A percentile compares a stretch with the other conserved stretches of the same genome.
phyloP scores from a whole-genome alignment of 2,888 invertebrate species.

The Ramazzottius varieornatus region DNA sequence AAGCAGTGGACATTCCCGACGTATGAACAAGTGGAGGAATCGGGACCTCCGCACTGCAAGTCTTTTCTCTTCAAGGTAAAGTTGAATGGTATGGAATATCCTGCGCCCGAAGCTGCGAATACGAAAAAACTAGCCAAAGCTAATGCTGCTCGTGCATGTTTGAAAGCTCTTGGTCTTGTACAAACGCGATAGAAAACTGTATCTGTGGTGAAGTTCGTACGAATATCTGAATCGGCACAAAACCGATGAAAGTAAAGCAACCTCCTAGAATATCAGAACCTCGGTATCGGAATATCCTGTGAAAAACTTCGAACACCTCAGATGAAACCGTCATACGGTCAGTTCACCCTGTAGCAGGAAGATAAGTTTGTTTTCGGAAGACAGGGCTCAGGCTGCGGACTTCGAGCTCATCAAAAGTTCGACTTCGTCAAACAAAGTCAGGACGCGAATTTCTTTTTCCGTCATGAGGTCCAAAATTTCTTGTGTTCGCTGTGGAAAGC shows the following conservation, averaged over 20 bases:
- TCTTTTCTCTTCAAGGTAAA: neutral
- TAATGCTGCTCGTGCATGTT: neutral
- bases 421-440: slow-evolving; percentile 20
- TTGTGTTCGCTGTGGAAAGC: slow-evolving; percentile 16
- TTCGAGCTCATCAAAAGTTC: slow-evolving; percentile 11
- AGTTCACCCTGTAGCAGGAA: too few species aligned
- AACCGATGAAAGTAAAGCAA: too few species aligned
- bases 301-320: too few species aligned
- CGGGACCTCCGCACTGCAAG: neutral
- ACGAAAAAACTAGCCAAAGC: neutral
- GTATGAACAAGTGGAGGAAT: neutral
- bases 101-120: neutral
- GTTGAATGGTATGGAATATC: neutral
- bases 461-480: slow-evolving; percentile 19
- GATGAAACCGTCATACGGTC: too few species aligned
- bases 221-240: too few species aligned
- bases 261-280: too few species aligned
- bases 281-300: too few species aligned
- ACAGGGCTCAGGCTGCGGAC: too few species aligned
- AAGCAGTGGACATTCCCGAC: neutral
- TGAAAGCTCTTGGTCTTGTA: too few species aligned
- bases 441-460: slow-evolving; percentile 20
- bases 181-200: too few species aligned
- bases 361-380: too few species aligned
- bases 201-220: too few species aligned